Conservation (phyloP, 2,113 vertebrate genomes). For the Sardina pilchardus region DNA sequence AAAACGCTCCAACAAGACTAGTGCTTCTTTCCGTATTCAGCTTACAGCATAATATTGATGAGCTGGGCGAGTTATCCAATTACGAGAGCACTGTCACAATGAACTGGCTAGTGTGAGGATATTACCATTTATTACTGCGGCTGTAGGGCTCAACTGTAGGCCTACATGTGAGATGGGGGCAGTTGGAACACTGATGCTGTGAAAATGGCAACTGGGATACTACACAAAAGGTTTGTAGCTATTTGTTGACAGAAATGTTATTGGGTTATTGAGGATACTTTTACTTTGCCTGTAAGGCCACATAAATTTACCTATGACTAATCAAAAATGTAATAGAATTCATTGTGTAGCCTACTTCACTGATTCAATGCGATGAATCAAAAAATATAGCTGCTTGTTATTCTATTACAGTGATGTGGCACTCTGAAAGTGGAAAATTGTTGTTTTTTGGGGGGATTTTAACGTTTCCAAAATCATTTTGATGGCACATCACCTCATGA, state of each 20-base stretch:
- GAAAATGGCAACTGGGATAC: background rate
- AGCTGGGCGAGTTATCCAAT: conserved; percentile 3
- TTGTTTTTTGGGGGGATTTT: too few relatives aligned
- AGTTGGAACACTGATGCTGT: background rate
- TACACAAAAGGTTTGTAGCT: background rate
- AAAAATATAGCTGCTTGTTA: too few relatives aligned
- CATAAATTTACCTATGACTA: background rate
- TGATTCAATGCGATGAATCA: background rate
- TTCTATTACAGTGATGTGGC: too few relatives aligned
- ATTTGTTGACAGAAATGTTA: background rate
- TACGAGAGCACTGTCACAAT: background rate
- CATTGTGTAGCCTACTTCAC: background rate
- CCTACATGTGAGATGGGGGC: background rate
- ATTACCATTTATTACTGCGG: background rate
- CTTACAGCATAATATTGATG: background rate
- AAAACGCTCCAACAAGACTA: background rate
- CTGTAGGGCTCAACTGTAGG: background rate
- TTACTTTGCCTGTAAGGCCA: background rate
- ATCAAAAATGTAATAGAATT: background rate
- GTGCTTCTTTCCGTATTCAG: background rate
- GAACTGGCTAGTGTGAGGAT: background rate
- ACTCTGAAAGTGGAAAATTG: background rate
- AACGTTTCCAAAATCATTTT: too few relatives aligned
- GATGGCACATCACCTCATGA: background rate
- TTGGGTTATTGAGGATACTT: background rate